Conservation (phyloP, 2,113 vertebrate genomes). For the Atractosteus spatula region DNA sequence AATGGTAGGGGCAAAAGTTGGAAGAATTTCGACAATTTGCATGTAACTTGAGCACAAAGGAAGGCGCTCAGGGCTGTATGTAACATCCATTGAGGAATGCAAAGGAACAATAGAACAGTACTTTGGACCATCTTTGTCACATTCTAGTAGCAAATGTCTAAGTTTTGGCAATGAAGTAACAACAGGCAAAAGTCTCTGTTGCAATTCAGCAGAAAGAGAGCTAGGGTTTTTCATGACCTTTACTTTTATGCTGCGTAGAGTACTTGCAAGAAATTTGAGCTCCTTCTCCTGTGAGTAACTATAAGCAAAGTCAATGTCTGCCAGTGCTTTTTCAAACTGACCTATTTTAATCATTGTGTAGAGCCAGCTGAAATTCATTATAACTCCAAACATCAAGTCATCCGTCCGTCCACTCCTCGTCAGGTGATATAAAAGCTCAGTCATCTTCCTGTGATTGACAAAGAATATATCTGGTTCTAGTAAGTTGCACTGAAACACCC, state of each 20-base stretch:
- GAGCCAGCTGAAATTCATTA: constrained; percentile 98
- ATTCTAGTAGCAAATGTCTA: constrained; percentile 91
- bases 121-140: constrained; percentile 96
- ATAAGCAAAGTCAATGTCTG: constrained; percentile 91
- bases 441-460: constrained; percentile 97
- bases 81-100: constrained; percentile 96
- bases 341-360: constrained; percentile 98
- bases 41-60: constrained; percentile 87
- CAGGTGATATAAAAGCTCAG: constrained; percentile 88
- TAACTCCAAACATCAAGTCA: constrained; percentile 90
- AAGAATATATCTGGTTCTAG: constrained; percentile 97
- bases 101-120: constrained; percentile 97
- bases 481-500: constrained; percentile 97
- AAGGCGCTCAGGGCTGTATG: constrained; percentile 90
- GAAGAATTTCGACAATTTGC: constrained; percentile 92
- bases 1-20: constrained; percentile 87
- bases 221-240: constrained; percentile 88
- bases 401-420: constrained; percentile 88
- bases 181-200: constrained; percentile 92
- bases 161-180: constrained; percentile 94
- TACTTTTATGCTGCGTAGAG: constrained; percentile 83
- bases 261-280: constrained; percentile 90
- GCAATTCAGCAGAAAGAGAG: constrained; percentile 90
- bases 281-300: constrained; percentile 92
- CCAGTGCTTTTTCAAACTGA: constrained; percentile 89